These are phyloP conservation scores for Aldrovandia affinis DNA, from an alignment of 2,797 vertebrate species.

Conservation along the genomic window DNA sequence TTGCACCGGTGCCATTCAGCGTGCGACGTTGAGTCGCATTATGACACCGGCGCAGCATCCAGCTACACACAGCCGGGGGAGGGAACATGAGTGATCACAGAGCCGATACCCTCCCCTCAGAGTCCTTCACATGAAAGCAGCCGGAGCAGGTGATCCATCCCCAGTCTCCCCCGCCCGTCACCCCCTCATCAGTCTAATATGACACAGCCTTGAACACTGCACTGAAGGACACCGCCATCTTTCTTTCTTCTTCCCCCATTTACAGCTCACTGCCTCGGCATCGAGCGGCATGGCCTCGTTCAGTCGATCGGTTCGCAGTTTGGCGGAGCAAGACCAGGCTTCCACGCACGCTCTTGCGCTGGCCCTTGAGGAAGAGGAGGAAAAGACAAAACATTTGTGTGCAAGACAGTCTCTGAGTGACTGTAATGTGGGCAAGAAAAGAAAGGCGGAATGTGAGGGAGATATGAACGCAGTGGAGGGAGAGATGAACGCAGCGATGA, in stretches of 20 bases:
- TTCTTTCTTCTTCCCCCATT: neutral
- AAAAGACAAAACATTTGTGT: neutral
- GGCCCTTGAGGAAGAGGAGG: neutral
- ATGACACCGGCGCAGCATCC: neutral
- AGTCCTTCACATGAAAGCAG: neutral
- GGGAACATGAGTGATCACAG: neutral
- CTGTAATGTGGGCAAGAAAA: neutral
- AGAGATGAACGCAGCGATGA: neutral
- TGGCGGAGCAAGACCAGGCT: neutral
- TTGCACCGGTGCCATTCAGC: neutral
- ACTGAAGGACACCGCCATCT: neutral
- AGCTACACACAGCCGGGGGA: neutral
- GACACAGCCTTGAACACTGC: neutral
- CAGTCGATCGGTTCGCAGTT: neutral
- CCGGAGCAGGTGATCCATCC: neutral
- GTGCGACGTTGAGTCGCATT: neutral
- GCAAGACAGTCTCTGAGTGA: constrained; percentile 1
- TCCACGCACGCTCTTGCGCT: too few relatives aligned
- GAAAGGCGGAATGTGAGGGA: neutral
- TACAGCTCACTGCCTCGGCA: neutral
- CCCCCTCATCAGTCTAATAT: neutral
- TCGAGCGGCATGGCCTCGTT: neutral
- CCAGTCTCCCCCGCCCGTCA: neutral
- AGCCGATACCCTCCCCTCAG: too few relatives aligned
- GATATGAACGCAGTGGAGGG: neutral